Evolutionary conservation across 2,113 vertebrate species (phyloP).

Genomic region (Trichechus manatus): DNA sequence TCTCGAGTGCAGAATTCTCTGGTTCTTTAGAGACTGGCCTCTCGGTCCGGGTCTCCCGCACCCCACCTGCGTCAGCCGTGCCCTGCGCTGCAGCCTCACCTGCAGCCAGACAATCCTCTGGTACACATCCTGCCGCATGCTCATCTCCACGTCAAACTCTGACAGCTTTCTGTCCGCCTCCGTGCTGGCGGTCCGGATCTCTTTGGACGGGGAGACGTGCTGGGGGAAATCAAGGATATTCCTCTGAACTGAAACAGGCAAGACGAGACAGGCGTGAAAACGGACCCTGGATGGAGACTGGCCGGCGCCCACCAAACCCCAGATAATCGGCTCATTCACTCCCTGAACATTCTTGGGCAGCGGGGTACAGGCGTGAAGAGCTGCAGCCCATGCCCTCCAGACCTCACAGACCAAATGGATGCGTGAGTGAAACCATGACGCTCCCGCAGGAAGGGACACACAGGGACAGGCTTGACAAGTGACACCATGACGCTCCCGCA

Average conservation of each 20-base stretch:
- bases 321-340: no score
- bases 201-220: slow-evolving; percentile 94
- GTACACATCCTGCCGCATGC: slow-evolving; percentile 98
- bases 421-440: not conserved
- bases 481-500: no score
- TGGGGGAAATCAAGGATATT: slow-evolving; percentile 98
- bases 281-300: accelerated
- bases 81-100: slow-evolving; percentile 83
- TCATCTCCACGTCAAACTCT: slow-evolving; percentile 99
- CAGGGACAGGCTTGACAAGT: no score
- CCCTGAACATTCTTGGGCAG: not conserved
- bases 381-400: accelerated
- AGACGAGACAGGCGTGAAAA: not conserved
- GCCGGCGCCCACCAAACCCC: not conserved
- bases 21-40: accelerated
- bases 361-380: accelerated
- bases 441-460: not conserved
- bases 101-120: slow-evolving; percentile 94
- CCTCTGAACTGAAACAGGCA: slow-evolving; percentile 90
- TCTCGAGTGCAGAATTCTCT: accelerated
- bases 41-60: no score
- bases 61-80: no score
- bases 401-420: not conserved
- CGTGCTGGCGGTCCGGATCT: slow-evolving; percentile 93
- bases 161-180: slow-evolving; percentile 97